These are phyloP conservation scores for Choloepus hoffmanni DNA, from an alignment of 2,113 vertebrate genomes.

Conservation along the genomic window DNA sequence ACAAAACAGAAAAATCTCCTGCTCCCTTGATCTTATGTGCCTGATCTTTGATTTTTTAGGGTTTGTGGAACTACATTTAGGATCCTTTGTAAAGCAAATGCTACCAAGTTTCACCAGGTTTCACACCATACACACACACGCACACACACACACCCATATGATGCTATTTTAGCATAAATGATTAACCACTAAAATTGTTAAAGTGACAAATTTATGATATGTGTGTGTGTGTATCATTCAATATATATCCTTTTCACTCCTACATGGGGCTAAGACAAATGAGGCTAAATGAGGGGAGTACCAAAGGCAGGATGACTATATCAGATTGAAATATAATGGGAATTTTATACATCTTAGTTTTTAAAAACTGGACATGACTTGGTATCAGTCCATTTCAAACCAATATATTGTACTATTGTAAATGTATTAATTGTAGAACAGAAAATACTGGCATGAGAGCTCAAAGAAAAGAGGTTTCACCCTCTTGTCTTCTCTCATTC, in stretches of 20 bases:
- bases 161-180: no score
- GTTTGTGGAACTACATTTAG: neutral
- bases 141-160: no score
- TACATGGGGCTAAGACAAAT: neutral
- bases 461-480: neutral
- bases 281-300: neutral
- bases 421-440: neutral
- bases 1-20: neutral
- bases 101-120: neutral
- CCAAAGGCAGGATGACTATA: neutral
- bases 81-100: neutral
- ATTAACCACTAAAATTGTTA: no score
- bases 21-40: neutral
- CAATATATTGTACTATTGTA: neutral
- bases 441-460: neutral
- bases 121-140: no score
- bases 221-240: neutral
- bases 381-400: neutral
- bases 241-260: neutral
- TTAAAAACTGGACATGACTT: neutral
- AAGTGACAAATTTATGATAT: no score
- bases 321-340: neutral
- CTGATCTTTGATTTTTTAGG: neutral
- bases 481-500: neutral
- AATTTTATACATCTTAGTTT: constrained; percentile 4